Evolutionary conservation across 2,888 invertebrate genomes (phyloP).

Genomic region (Tiliacea aurago): DNA sequence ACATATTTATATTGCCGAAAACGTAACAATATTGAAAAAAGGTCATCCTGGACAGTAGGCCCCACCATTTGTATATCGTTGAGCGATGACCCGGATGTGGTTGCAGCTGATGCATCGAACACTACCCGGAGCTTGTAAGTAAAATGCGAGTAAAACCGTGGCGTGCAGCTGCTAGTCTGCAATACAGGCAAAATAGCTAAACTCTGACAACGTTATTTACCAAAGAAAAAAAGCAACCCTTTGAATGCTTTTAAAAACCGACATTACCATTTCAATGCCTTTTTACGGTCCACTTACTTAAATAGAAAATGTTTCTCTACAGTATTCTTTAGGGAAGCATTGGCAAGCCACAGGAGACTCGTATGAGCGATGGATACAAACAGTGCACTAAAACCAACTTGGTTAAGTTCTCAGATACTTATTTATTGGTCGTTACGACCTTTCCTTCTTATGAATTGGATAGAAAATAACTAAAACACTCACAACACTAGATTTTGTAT

Average conservation of each 20-base stretch:
- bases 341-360: slow-evolving; percentile 34
- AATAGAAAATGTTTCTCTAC: slow-evolving; percentile 47
- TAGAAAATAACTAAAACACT: no score
- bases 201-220: neutral
- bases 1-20: no score
- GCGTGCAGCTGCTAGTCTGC: no score
- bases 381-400: slow-evolving; percentile 54
- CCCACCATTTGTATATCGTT: no score
- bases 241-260: slow-evolving; percentile 4
- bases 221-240: neutral
- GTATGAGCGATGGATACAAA: slow-evolving; percentile 46
- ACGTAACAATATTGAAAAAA: no score
- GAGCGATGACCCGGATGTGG: no score
- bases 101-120: no score
- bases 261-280: slow-evolving; percentile 41
- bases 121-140: no score
- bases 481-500: no score
- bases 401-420: slow-evolving; percentile 42
- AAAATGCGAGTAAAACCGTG: no score
- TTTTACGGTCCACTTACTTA: slow-evolving; percentile 42
- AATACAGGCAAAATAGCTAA: neutral
- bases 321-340: slow-evolving; percentile 43
- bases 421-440: slow-evolving; percentile 45
- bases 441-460: slow-evolving; percentile 20
- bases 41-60: no score